Evolutionary conservation across 64 coral and sea anemone species (phyloP).

Genomic region (Pocillopora damicornis): DNA sequence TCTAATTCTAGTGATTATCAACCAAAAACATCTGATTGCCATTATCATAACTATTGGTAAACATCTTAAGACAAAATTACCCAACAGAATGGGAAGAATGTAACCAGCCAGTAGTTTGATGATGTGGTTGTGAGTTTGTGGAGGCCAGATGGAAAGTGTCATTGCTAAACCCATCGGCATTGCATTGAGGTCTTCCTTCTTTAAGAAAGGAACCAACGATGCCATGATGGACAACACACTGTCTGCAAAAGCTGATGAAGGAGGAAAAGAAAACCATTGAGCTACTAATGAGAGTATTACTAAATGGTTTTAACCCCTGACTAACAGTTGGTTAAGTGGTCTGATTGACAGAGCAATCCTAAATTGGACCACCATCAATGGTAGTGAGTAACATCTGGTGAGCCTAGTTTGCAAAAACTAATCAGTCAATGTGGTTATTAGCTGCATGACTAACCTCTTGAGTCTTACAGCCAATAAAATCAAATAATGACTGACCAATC

Average conservation of each 20-base stretch:
- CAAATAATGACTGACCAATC: no score
- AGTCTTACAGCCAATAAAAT: no score
- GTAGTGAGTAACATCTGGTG: no score
- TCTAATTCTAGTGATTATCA: no score
- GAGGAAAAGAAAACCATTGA: neutral
- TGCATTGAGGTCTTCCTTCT: slow-evolving; percentile 77
- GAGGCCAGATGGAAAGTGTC: slow-evolving; percentile 53
- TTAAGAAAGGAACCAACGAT: slow-evolving; percentile 84
- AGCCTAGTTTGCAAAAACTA: no score
- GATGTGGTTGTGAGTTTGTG: slow-evolving; percentile 62
- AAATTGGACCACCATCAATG: no score
- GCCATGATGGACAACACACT: slow-evolving; percentile 92
- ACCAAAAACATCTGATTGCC: neutral
- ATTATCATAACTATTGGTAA: no score
- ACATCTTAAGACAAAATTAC: slow-evolving; percentile 9
- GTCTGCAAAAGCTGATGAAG: slow-evolving; percentile 81
- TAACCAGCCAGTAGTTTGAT: slow-evolving; percentile 94
- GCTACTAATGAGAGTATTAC: neutral
- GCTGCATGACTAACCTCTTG: no score
- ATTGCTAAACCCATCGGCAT: slow-evolving; percentile 84
- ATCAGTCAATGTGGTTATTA: no score
- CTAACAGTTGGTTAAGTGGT: neutral
- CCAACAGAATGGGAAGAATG: slow-evolving; percentile 73
- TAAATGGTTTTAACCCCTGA: neutral
- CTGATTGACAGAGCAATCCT: no score